Evolutionary conservation across 2,888 invertebrate genomes (phyloP), one percentile per base, ranked within the genome.

Genomic region (Anthophora plumipes): DNA sequence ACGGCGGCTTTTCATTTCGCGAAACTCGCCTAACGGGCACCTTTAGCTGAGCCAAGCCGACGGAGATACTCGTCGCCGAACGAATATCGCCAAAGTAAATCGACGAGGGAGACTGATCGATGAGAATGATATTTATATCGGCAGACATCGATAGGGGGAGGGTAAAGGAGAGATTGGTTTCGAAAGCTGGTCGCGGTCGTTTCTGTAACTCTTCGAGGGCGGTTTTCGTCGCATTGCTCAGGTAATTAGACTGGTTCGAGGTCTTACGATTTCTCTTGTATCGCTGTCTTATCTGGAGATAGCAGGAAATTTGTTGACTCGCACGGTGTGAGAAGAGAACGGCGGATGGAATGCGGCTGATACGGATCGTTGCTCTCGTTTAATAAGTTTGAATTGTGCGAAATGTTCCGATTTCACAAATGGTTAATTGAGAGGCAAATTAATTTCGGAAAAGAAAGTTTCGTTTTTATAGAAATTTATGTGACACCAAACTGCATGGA

Each of bases 1-100:
- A 87, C 82, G 87, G 80, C 80, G 82, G 81, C 82, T 88, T 87
- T 87, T 87, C 87, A 82, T 85, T 87, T 84, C 85, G 81, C 84
- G 60, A 81, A 81, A 85, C 80, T 84, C 80, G 70, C 71, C 71
- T 73, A 85, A 85, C 85, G 82, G 78, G 25, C 75, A 55, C 67
- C 76, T 70, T 82, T 77, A 72, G 69, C 64, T 54, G 74, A n/a
- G 1, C 69, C 81, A 71, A 31, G 0, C 66, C 81, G 73, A 20
- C 72, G 70, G 41, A 73, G 82, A 86, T 80, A 77, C 64, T 59
- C 77, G 72, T 78, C 84, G 85, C 55, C 54, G 77, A 80, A 78
- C 76, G 55, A 60, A 20, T 81, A 81, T 81, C 85, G 71, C 31
- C 57, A 39, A 68, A 48, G 54, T 69, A 72, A 77, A 81, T 81